Base-by-base conservation (phyloP, 1,140 invertebrate species). In the Trinorchestia longiramus region DNA sequence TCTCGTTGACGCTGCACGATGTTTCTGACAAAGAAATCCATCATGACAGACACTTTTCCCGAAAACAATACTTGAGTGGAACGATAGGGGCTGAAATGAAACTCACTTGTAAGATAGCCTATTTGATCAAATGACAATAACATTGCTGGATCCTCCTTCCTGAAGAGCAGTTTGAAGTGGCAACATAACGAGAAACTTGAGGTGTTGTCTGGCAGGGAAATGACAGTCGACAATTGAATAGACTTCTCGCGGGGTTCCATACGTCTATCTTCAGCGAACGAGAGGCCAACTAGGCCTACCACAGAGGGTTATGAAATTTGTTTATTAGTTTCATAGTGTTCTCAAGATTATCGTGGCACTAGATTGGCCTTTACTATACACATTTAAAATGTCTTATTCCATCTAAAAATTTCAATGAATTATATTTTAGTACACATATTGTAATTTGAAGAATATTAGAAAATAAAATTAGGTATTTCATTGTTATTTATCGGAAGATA, bases 91-190 rank as follows among this genome's bases (percentile, higher is more conserved):
- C 62, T 11, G 28, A 15, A 77, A 77, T 1, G 8, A 77, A 77
- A 77, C 62, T 77, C 62, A 77, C 62, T 77, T 77, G 62, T 36
- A 36, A 77, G 8, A 77, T 11, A 77, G 15, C 11, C 62, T 77
- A 19, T 3, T 77, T 11, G 62, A 15, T 77, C 62, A 11, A 77
- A 36, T 23, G 62, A 23, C 3, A 77, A 11, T 3, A 77, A 3
- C 62, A 28, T 77, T 3, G 62, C 62, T 77, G 88, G 88, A 4
- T 91, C 88, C 0, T 42, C 41, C 41, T 91, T 91, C 41, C 41
- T 42, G 88, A 91, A 91, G 43, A 91, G 41, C 88, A 91, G 28
- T 28, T 91, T 91, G 88, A 91, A 11, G 43, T 91, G 88, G 41
- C 41, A 91, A 42, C 88, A 91, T 0, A 42, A 44, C 19, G 88